Conservation (phyloP, 2,888 invertebrate genomes). For the Unio pictorum region DNA sequence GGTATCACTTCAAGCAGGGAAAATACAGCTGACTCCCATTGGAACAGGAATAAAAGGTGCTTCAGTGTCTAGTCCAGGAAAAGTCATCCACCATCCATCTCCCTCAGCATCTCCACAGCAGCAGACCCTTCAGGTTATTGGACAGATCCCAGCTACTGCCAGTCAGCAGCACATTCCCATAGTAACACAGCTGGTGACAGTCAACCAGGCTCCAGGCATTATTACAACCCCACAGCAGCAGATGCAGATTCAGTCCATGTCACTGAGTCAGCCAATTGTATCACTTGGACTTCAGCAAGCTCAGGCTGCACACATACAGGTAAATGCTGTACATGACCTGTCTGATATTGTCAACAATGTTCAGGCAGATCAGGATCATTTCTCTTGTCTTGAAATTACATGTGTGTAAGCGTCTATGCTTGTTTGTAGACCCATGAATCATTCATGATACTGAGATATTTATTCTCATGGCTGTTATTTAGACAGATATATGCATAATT, state of each 20-base stretch:
- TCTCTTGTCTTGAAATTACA: too few species aligned
- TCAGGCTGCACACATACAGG: slow-evolving; percentile 23
- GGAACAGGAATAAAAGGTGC: slow-evolving; percentile 33
- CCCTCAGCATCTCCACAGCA: slow-evolving; percentile 39
- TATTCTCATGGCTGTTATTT: too few species aligned
- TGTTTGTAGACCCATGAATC: too few species aligned
- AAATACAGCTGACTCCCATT: slow-evolving; percentile 47
- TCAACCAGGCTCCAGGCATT: slow-evolving; percentile 45
- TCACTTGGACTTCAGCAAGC: slow-evolving; percentile 33
- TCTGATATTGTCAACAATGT: background rate
- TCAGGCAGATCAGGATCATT: slow-evolving; percentile 1
- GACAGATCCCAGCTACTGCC: slow-evolving; percentile 29
- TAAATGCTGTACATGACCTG: slow-evolving; percentile 1
- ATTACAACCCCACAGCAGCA: slow-evolving; percentile 44
- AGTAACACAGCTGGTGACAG: slow-evolving; percentile 53
- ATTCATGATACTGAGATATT: too few species aligned
- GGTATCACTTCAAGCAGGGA: slow-evolving; percentile 41
- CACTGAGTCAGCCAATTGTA: slow-evolving; percentile 49
- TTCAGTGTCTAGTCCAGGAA: slow-evolving; percentile 32
- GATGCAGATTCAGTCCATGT: slow-evolving; percentile 49
- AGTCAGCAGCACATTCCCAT: slow-evolving; percentile 32
- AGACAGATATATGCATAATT: too few species aligned
- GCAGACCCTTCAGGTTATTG: slow-evolving; percentile 39
- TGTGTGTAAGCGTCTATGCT: too few species aligned
- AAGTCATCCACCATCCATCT: slow-evolving; percentile 29